Conservation (phyloP, 2,113 vertebrate species). For the Charadrius vociferus region DNA sequence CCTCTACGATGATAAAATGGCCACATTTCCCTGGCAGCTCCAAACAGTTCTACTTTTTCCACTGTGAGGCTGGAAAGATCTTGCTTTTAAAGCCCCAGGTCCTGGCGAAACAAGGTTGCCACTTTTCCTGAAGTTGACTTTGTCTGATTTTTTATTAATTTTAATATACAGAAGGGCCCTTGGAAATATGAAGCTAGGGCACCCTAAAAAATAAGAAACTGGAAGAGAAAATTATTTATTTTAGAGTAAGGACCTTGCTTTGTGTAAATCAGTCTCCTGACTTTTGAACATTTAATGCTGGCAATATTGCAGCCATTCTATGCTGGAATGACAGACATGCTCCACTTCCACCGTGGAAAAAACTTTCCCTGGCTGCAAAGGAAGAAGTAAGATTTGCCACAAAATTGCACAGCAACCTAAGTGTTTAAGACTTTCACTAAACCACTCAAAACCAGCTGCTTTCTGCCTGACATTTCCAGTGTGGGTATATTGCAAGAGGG, state of each 20-base stretch:
- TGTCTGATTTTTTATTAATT: background rate
- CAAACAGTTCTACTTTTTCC: background rate
- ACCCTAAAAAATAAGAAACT: background rate
- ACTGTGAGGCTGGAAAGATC: background rate
- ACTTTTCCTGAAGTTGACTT: background rate
- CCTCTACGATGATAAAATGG: background rate
- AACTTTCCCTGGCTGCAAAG: background rate
- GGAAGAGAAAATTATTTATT: background rate
- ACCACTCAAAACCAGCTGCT: constrained; percentile 2
- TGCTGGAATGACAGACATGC: background rate
- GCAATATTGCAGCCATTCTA: background rate
- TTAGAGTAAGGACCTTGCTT: background rate
- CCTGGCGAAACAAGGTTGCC: background rate
- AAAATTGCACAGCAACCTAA: constrained; percentile 35
- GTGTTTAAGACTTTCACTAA: constrained; percentile 38
- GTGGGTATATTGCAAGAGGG: constrained; percentile 13
- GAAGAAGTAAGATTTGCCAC: constrained; percentile 34
- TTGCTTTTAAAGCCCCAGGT: background rate
- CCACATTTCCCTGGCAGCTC: background rate
- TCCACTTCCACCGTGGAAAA: background rate
- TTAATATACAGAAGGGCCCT: background rate
- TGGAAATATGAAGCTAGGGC: background rate
- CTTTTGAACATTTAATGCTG: background rate
- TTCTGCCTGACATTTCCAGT: constrained; percentile 19
- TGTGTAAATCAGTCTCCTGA: background rate